Evolutionary conservation across 2,797 vertebrate species (phyloP).

Genomic region (Platyrinchus mystaceus): DNA sequence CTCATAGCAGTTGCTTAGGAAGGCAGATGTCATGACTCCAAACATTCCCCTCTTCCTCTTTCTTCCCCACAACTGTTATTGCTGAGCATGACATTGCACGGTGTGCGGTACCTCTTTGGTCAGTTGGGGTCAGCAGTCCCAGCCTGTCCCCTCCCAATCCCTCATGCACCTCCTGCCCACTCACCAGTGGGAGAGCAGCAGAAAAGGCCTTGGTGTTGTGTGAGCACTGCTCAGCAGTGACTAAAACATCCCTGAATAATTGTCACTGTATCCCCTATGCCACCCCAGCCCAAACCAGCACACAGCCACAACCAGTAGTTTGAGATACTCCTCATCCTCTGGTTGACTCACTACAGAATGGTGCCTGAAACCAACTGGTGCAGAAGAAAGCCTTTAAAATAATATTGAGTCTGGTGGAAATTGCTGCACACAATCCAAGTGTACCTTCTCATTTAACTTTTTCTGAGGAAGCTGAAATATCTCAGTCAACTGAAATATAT

Average conservation of each 20-base stretch:
- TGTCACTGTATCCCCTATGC: neutral
- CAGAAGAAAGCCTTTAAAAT: neutral
- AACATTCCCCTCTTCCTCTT: neutral
- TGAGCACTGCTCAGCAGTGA: neutral
- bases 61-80: neutral
- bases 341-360: neutral
- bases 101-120: neutral
- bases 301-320: neutral
- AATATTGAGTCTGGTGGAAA: neutral
- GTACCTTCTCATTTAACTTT: neutral
- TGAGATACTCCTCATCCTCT: neutral
- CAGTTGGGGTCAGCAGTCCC: neutral
- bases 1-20: neutral
- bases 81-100: neutral
- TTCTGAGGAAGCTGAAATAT: neutral
- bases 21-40: neutral
- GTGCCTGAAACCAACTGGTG: neutral
- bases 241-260: neutral
- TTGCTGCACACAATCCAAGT: neutral
- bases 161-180: neutral
- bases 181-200: neutral
- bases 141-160: neutral
- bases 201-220: neutral
- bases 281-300: neutral
- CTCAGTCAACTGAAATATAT: neutral